Evolutionary conservation across 1,140 invertebrate genomes (phyloP), one percentile per base, ranked within the genome.

Genomic region (Lutraria rhynchaena): DNA sequence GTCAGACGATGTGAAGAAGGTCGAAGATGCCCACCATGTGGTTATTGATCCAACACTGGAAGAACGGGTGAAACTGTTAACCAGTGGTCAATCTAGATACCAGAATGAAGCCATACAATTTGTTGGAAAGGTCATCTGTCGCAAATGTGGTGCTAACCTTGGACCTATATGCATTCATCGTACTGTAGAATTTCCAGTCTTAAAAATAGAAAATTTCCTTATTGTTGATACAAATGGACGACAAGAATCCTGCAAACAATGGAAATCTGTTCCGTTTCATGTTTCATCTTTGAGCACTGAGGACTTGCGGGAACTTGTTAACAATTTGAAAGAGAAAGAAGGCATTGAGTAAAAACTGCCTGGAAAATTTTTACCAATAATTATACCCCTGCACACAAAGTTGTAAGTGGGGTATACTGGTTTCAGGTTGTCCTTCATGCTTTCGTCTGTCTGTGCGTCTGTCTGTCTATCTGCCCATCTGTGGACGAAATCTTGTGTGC

Each of bases 11-110:
- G 35, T 88, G 9, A 83, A 82, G n/a, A 76, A 65, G 33, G 65
- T 87, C 22, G 19, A 87, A 51, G 65, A 81, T 27, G 74, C 84
- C 7, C 85, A 88, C 57, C 85, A 87, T 69, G 82, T 83, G 49
- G 73, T 87, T 44, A 31, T 86, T 29, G 67, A 80, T 22, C 49
- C 57, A 15, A 49, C 63, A 11, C 78, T 87, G 41, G 44, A 49
- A 41, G 55, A 81, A 24, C 61, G 80, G 22, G 69, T 84, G 1
- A 69, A 41, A 24, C 41, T 51, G 35, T 44, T 31, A 17, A 57
- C 55, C 29, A 17, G n/a, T 17, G 65, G 69, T 7, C 60, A 61
- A 33, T 53, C 73, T 5, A 37, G 57, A 33, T 67, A 44, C 13
- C 55, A 58, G 17, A 69, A 76, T 27, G 61, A 85, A 13, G 35